Conservation (phyloP, 2,113 vertebrate genomes). For the Neodon shergylaensis region DNA sequence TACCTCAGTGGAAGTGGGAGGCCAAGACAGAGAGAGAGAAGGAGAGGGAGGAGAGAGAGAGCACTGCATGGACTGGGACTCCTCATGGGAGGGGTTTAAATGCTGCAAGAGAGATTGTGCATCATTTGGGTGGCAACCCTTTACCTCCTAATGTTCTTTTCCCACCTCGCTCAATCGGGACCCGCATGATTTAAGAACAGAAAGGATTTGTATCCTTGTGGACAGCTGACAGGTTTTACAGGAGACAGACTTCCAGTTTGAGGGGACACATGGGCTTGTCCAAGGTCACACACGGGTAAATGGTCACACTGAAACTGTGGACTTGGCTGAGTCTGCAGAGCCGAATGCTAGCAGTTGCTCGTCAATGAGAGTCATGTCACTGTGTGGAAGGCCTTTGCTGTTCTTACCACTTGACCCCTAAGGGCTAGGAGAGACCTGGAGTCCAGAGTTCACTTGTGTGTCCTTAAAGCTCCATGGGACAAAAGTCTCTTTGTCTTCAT, state of each 20-base stretch:
- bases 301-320: too few relatives aligned
- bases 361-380: too few relatives aligned
- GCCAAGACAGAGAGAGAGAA: background rate
- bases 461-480: background rate
- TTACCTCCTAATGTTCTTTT: background rate
- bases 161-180: background rate
- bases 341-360: background rate
- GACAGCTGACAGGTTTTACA: background rate
- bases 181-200: background rate
- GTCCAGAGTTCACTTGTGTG: background rate
- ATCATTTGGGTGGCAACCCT: background rate
- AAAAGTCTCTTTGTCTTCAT: background rate
- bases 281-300: background rate
- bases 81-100: fast-evolving
- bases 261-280: background rate
- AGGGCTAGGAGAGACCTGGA: background rate
- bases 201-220: background rate
- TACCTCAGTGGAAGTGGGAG: background rate
- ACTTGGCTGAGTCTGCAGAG: background rate
- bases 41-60: background rate
- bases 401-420: background rate
- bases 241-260: background rate
- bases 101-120: background rate
- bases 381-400: fast-evolving
- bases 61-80: too few relatives aligned